These are phyloP conservation scores for Aricia agestis DNA, from an alignment of 1,140 invertebrate genomes.

Conservation along the genomic window DNA sequence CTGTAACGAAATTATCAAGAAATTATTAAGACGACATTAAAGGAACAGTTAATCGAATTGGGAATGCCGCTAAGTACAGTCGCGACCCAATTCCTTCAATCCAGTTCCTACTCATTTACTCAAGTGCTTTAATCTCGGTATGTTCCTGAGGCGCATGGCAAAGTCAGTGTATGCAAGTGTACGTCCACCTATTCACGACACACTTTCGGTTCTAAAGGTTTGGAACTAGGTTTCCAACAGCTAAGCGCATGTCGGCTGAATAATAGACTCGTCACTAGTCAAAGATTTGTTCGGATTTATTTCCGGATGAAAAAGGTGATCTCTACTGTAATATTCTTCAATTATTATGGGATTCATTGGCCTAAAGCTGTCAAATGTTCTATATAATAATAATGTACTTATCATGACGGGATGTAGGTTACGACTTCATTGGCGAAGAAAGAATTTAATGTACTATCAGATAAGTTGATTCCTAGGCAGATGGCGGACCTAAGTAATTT, in stretches of 20 bases:
- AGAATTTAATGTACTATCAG: too few species aligned
- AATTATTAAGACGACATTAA: slow-evolving; percentile 1
- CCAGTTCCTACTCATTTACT: slow-evolving; percentile 21
- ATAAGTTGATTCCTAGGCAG: too few species aligned
- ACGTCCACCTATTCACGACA: neutral
- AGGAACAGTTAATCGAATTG: neutral
- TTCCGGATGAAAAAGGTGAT: too few species aligned
- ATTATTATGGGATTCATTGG: too few species aligned
- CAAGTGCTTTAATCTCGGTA: slow-evolving; percentile 14
- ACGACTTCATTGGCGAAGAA: too few species aligned
- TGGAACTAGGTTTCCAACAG: neutral
- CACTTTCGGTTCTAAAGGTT: neutral
- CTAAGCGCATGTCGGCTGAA: neutral
- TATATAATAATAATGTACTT: too few species aligned
- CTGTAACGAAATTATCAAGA: neutral
- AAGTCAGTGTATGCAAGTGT: neutral
- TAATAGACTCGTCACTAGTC: neutral
- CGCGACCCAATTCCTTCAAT: slow-evolving; percentile 21
- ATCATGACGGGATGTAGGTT: too few species aligned
- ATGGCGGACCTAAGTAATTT: too few species aligned
- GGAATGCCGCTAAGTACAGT: slow-evolving; percentile 15
- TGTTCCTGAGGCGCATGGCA: neutral
- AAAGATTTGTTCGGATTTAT: neutral
- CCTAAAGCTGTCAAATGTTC: too few species aligned
- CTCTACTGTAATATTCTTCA: too few species aligned